Evolutionary conservation across 2,113 vertebrate genomes (phyloP).

Genomic region (Pterocles burchelli): DNA sequence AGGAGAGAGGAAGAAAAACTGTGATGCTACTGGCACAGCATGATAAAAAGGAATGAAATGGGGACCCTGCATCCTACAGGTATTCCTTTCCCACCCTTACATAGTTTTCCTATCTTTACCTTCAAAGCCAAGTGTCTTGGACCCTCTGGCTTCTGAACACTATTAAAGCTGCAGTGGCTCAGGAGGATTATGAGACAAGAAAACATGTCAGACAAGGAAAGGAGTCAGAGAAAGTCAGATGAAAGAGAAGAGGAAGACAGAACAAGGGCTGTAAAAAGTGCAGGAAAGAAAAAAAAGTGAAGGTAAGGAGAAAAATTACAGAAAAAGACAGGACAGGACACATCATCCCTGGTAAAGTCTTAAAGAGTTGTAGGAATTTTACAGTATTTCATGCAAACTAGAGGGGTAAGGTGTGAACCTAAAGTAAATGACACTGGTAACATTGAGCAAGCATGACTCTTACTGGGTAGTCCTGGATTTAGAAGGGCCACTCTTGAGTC

Average conservation of each 20-base stretch:
- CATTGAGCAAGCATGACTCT: fast-evolving
- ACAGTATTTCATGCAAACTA: neutral
- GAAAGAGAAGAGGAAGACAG: neutral
- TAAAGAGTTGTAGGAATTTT: neutral
- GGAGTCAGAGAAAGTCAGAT: neutral
- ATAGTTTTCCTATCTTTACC: neutral
- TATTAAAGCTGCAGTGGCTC: neutral
- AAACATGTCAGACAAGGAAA: neutral
- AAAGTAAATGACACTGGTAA: neutral
- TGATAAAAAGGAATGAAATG: neutral
- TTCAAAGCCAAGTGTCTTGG: neutral
- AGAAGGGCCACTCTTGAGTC: neutral
- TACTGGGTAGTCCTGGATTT: neutral
- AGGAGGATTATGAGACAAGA: neutral
- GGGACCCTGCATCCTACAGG: neutral
- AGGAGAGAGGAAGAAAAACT: neutral
- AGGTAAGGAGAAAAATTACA: neutral
- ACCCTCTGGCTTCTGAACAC: neutral
- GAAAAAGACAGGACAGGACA: neutral
- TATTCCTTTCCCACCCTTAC: neutral
- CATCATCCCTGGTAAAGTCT: neutral
- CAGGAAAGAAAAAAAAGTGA: neutral
- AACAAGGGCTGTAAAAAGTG: neutral
- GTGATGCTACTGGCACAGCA: neutral
- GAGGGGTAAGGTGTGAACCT: neutral